A percentile compares a stretch with the other conserved stretches of the same genome.
Evolutionary conservation across 2,888 invertebrate genomes (phyloP).

Genomic region (Pasiphila rectangulata): DNA sequence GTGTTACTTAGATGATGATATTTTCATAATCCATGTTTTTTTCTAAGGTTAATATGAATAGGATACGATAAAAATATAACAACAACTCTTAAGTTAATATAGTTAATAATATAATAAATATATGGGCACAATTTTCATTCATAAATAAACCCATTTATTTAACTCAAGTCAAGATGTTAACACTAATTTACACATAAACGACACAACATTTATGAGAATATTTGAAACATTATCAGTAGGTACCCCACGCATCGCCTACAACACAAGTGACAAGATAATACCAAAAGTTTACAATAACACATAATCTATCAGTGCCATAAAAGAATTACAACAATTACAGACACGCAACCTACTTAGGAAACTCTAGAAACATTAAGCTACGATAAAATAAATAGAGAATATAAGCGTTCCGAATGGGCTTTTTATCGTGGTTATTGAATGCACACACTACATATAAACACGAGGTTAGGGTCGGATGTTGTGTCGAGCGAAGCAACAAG

Average conservation of each 20-base stretch:
- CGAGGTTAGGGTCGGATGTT: conserved; percentile 31
- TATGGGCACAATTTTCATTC: conserved; percentile 13
- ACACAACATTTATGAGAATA: too few species aligned
- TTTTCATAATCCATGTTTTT: too few species aligned
- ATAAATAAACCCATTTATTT: too few species aligned
- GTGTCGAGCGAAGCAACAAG: conserved; percentile 29
- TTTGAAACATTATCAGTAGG: conserved; percentile 21
- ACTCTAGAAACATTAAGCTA: conserved; percentile 30
- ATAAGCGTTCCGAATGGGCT: conserved; percentile 36
- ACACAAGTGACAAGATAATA: conserved; percentile 19
- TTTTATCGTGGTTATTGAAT: conserved; percentile 46
- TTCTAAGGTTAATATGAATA: too few species aligned
- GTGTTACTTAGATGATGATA: too few species aligned
- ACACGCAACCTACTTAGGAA: conserved; percentile 23
- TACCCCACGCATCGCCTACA: conserved; percentile 30
- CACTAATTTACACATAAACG: conserved; percentile 10
- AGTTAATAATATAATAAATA: not conserved
- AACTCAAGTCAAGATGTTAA: too few species aligned
- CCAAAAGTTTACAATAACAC: too few species aligned
- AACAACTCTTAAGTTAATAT: too few species aligned
- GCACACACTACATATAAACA: conserved; percentile 48
- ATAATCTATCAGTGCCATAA: conserved; percentile 29
- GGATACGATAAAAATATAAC: too few species aligned
- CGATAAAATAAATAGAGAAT: conserved; percentile 41
- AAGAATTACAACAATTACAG: conserved; percentile 22